Conservation (phyloP, 1,140 invertebrate species). For the Tribolium madens region DNA sequence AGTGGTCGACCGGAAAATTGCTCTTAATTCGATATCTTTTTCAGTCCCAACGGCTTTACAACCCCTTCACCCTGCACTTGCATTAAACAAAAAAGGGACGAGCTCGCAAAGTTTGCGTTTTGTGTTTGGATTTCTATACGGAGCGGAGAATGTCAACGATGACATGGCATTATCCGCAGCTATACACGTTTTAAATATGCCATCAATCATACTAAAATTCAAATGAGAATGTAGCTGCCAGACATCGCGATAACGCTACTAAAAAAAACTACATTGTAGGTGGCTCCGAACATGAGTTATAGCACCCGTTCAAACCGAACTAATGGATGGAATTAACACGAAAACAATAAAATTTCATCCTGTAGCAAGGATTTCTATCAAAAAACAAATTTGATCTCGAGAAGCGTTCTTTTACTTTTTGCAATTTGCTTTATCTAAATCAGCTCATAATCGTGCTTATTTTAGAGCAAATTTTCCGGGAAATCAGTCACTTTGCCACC, state of each 20-base stretch:
- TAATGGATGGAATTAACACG: not conserved
- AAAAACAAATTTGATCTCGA: too few relatives aligned
- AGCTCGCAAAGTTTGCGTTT: constrained; percentile 30
- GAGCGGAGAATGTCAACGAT: constrained; percentile 43
- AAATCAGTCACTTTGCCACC: not conserved
- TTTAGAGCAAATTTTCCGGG: not conserved
- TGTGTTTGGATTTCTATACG: constrained; percentile 35
- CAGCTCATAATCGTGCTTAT: too few relatives aligned
- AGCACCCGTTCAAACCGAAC: not conserved
- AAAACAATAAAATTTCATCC: not conserved
- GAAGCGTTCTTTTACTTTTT: too few relatives aligned
- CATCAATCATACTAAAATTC: constrained; percentile 55
- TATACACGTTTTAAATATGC: constrained; percentile 48
- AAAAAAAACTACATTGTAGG: constrained; percentile 43
- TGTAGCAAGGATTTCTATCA: not conserved
- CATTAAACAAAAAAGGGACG: constrained; percentile 32
- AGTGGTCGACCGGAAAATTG: constrained; percentile 31
- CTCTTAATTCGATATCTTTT: constrained; percentile 37
- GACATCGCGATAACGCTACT: constrained; percentile 24
- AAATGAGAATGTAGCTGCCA: constrained; percentile 48
- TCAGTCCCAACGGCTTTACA: not conserved
- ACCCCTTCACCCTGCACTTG: constrained; percentile 13
- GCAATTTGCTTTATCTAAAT: too few relatives aligned
- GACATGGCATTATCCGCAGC: constrained; percentile 51
- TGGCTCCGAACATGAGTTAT: constrained; percentile 16